phyloP scores from a whole-genome alignment of 23 tunicate species.

The Diplosoma virens region DNA sequence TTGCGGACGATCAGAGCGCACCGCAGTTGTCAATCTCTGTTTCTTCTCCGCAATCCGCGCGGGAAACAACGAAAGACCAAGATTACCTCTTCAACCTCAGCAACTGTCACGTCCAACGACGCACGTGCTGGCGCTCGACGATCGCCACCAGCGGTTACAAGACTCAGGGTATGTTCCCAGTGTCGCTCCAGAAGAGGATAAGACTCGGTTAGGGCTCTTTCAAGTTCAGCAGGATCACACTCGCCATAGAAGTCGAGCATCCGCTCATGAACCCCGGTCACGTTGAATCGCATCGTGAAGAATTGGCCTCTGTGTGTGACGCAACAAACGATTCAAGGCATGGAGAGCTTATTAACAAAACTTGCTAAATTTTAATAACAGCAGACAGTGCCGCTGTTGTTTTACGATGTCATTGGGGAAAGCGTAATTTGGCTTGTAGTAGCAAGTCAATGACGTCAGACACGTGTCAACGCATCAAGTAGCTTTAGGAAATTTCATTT shows the following conservation, averaged over 20 bases:
- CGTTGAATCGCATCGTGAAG: slow-evolving; percentile 51
- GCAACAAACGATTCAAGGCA: too few species aligned
- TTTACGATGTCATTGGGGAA: too few species aligned
- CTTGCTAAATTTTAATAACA: too few species aligned
- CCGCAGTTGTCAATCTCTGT: neutral
- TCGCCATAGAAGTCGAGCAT: slow-evolving; percentile 51
- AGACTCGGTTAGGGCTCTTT: slow-evolving; percentile 40
- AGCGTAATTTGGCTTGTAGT: too few species aligned
- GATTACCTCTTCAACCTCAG: slow-evolving; percentile 34
- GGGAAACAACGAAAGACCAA: neutral
- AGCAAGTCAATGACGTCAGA: too few species aligned
- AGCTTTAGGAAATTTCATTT: too few species aligned
- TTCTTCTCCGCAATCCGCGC: neutral
- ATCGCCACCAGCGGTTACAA: neutral
- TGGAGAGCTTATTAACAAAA: too few species aligned
- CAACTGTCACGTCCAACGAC: slow-evolving; percentile 28
- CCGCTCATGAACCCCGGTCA: slow-evolving; percentile 30
- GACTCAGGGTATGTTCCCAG: slow-evolving; percentile 50
- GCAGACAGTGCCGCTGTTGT: too few species aligned
- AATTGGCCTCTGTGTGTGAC: slow-evolving; percentile 65
- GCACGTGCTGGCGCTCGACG: neutral
- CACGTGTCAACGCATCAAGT: too few species aligned
- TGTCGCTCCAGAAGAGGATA: slow-evolving; percentile 69
- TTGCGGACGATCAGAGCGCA: slow-evolving; percentile 4
- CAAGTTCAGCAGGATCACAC: slow-evolving; percentile 64